Conservation (phyloP, 1,140 invertebrate genomes). For the Cotesia vestalis region DNA sequence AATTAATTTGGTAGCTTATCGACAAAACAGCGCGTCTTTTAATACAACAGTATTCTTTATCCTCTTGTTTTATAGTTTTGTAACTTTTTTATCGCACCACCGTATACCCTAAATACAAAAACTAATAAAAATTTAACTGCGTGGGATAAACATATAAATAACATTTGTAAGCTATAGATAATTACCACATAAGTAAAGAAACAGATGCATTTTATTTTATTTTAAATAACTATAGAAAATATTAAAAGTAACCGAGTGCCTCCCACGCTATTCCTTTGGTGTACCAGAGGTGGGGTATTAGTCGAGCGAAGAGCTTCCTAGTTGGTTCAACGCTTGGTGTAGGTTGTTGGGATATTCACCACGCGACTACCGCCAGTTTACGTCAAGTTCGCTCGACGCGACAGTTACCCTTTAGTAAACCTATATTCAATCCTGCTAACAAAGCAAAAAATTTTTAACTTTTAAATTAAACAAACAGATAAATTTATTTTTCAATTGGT, state of each 20-base stretch:
- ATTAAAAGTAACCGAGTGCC: constrained; percentile 54
- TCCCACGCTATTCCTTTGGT: constrained; percentile 54
- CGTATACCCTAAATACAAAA: too few species aligned
- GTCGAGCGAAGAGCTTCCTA: constrained; percentile 27
- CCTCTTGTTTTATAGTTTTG: too few species aligned
- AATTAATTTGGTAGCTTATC: neutral
- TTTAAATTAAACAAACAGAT: neutral
- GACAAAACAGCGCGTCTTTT: constrained; percentile 12
- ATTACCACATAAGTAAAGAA: neutral
- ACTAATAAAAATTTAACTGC: too few species aligned
- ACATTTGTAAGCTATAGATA: neutral
- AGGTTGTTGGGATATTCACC: constrained; percentile 45
- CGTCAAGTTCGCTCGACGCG: constrained; percentile 38
- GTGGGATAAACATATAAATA: neutral
- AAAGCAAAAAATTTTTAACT: neutral
- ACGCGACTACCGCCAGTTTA: constrained; percentile 53
- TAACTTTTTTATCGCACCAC: too few species aligned
- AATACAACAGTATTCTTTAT: neutral
- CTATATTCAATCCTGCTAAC: neutral
- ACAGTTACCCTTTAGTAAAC: constrained; percentile 27
- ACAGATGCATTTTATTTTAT: constrained; percentile 17
- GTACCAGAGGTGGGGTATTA: constrained; percentile 51
- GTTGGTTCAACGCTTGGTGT: constrained; percentile 35
- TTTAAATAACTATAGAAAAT: constrained; percentile 28
- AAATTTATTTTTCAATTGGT: neutral